A percentile compares a stretch with the other conserved stretches of the same genome.
Evolutionary conservation across 1,140 invertebrate genomes (phyloP).

Genomic region (Drosophila subobscura): DNA sequence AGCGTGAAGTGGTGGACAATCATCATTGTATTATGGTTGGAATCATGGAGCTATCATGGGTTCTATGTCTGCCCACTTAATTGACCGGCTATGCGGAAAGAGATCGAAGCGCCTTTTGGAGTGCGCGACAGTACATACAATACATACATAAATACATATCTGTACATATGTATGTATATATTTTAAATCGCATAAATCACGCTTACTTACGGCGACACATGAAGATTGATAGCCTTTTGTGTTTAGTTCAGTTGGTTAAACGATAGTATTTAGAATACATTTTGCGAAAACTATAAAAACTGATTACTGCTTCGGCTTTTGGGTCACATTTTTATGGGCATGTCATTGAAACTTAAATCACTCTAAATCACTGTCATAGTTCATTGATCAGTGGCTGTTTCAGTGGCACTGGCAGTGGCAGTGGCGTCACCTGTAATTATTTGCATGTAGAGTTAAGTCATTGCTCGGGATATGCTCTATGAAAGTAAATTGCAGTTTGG

Average conservation of each 20-base stretch:
- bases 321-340: constrained; percentile 40
- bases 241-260: constrained; percentile 14
- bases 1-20: constrained; percentile 50
- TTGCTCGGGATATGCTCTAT: no score
- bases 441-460: no score
- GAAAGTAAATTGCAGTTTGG: no score
- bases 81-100: constrained; percentile 59
- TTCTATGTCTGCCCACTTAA: constrained; percentile 16
- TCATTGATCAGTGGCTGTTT: constrained; percentile 9
- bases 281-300: constrained; percentile 23
- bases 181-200: constrained; percentile 49
- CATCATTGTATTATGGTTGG: constrained; percentile 19
- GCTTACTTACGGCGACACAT: constrained; percentile 41
- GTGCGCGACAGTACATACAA: not conserved
- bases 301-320: constrained; percentile 33
- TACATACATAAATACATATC: constrained; percentile 25
- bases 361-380: constrained; percentile 36
- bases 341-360: constrained; percentile 39
- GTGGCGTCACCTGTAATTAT: no score
- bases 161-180: constrained; percentile 26
- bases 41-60: not conserved
- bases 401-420: no score
- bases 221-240: constrained; percentile 56
- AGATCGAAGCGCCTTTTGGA: constrained; percentile 12
- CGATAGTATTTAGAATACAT: constrained; percentile 19